A percentile compares a stretch with the other conserved stretches of the same genome.
These are phyloP conservation scores for Muscidifurax raptorellus DNA, from an alignment of 1,140 invertebrate genomes.

Conservation along the genomic window DNA sequence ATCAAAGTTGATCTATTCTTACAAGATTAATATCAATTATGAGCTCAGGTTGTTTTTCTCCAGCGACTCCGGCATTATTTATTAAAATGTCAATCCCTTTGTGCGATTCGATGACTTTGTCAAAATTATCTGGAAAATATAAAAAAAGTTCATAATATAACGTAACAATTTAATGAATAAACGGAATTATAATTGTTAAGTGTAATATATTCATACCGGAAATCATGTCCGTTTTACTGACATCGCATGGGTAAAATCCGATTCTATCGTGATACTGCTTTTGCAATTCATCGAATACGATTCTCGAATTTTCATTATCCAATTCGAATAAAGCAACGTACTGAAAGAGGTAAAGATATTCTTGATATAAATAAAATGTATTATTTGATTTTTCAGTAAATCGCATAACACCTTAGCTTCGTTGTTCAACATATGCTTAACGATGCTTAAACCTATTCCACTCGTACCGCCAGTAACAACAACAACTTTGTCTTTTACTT, in stretches of 20 bases:
- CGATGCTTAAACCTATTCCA: constrained; percentile 58
- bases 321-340: not conserved
- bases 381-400: not conserved
- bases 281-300: not conserved
- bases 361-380: too few relatives aligned
- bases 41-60: constrained; percentile 71
- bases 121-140: constrained; percentile 62
- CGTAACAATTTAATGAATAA: too few relatives aligned
- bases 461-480: constrained; percentile 70
- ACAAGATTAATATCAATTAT: constrained; percentile 73
- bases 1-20: constrained; percentile 44
- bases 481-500: constrained; percentile 61
- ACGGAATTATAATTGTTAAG: too few relatives aligned
- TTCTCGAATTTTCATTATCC: not conserved
- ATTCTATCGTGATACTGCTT: constrained; percentile 62
- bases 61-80: constrained; percentile 74
- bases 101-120: constrained; percentile 61
- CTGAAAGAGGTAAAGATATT: not conserved
- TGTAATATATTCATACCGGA: too few relatives aligned
- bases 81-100: constrained; percentile 72
- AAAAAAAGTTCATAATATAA: too few relatives aligned
- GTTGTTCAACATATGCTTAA: not conserved
- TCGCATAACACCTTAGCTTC: not conserved
- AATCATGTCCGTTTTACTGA: constrained; percentile 45
- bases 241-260: constrained; percentile 66